These are phyloP conservation scores for Spatulosminthurus flaviceps DNA, from an alignment of 2,888 invertebrate species.

Conservation along the genomic window DNA sequence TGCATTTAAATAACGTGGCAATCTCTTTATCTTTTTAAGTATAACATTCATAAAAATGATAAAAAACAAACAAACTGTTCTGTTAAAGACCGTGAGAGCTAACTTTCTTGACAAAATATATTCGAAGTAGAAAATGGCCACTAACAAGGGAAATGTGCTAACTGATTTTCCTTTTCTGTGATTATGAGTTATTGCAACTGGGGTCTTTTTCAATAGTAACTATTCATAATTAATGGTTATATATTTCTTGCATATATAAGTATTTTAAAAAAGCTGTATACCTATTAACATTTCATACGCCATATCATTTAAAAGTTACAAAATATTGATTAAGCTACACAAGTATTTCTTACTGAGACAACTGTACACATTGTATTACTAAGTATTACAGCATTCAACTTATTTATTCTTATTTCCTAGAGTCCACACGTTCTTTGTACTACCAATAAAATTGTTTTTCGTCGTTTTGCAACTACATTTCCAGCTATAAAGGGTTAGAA, in stretches of 20 bases:
- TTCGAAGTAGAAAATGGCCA: constrained; percentile 31
- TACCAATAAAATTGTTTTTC: constrained; percentile 37
- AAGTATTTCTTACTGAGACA: constrained; percentile 19
- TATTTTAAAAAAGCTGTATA: constrained; percentile 19
- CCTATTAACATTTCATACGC: constrained; percentile 18
- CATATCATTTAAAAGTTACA: constrained; percentile 38
- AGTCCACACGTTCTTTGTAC: constrained; percentile 42
- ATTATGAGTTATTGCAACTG: constrained; percentile 36
- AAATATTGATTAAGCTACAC: constrained; percentile 31
- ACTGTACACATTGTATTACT: constrained; percentile 4
- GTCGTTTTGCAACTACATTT: background rate
- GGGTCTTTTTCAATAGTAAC: constrained; percentile 23
- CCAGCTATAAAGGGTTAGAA: background rate
- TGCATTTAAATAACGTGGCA: background rate
- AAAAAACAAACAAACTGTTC: too few relatives aligned
- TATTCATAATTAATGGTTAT: constrained; percentile 13
- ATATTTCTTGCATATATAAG: constrained; percentile 10
- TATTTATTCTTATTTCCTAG: background rate
- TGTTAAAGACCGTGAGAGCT: background rate
- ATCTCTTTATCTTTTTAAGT: background rate
- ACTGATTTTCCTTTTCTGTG: constrained; percentile 26
- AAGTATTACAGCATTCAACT: constrained; percentile 16
- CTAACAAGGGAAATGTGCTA: background rate
- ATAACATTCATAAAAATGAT: background rate
- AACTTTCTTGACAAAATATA: background rate